phyloP scores from a whole-genome alignment of 2,797 vertebrate species.

The Rhadinocentrus ornatus region DNA sequence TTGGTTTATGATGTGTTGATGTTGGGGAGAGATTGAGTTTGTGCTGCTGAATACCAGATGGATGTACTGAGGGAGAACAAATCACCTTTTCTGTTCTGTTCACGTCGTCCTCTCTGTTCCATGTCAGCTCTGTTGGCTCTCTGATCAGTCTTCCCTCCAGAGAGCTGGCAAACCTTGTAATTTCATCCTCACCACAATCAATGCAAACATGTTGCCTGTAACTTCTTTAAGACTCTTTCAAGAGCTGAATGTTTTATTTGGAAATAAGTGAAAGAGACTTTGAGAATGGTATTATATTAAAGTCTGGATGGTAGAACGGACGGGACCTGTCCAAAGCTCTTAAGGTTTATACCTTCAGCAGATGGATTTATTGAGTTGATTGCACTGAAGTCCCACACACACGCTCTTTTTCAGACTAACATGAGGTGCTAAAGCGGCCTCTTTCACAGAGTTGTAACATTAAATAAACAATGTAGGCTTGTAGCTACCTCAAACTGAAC shows the following conservation, averaged over 20 bases:
- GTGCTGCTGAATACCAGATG: constrained; percentile 84
- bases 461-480: constrained; percentile 51
- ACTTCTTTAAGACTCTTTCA: constrained; percentile 56
- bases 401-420: constrained; percentile 52
- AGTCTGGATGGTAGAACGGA: constrained; percentile 28
- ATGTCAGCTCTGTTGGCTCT: constrained; percentile 74
- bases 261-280: constrained; percentile 51
- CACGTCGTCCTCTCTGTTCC: constrained; percentile 68
- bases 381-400: constrained; percentile 60
- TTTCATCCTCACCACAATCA: constrained; percentile 78
- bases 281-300: constrained; percentile 57
- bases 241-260: constrained; percentile 55
- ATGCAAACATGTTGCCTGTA: constrained; percentile 73
- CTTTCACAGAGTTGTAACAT: constrained; percentile 54
- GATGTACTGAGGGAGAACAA: constrained; percentile 80
- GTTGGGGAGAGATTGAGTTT: constrained; percentile 84
- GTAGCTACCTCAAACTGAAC: constrained; percentile 36
- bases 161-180: constrained; percentile 76
- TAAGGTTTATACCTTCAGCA: constrained; percentile 53
- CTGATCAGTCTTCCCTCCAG: constrained; percentile 79
- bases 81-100: constrained; percentile 81
- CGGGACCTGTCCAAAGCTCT: constrained; percentile 47
- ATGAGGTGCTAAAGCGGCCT: constrained; percentile 65
- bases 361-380: constrained; percentile 76
- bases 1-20: constrained; percentile 86